Conservation (phyloP, 2,888 invertebrate species). For the Philereme vetulata region DNA sequence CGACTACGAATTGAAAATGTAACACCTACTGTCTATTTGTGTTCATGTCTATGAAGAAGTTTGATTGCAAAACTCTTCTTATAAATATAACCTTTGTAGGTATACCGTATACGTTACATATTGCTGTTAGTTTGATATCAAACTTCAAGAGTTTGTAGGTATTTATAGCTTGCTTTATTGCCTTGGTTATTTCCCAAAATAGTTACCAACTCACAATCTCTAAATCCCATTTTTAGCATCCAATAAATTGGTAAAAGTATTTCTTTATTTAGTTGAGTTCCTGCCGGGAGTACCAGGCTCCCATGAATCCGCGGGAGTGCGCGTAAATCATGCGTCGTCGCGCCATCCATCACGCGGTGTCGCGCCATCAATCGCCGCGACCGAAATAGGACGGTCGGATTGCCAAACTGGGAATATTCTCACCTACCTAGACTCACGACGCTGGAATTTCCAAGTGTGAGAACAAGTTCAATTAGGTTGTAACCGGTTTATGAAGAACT, state of each 20-base stretch:
- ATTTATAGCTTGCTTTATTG: no score
- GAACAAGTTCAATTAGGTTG: constrained; percentile 9
- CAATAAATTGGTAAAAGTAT: constrained; percentile 45
- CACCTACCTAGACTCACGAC: constrained; percentile 56
- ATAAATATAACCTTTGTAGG: no score
- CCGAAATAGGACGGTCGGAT: constrained; percentile 67
- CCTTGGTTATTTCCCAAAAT: background rate
- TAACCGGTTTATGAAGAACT: no score
- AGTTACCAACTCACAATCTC: constrained; percentile 2
- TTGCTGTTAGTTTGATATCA: no score
- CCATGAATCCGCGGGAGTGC: constrained; percentile 66
- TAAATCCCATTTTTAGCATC: constrained; percentile 26
- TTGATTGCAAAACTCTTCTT: no score
- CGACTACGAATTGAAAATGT: no score
- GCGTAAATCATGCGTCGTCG: constrained; percentile 74
- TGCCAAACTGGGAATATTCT: constrained; percentile 57
- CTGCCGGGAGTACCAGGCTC: constrained; percentile 58
- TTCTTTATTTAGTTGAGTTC: constrained; percentile 41
- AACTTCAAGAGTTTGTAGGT: no score
- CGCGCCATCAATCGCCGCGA: constrained; percentile 71
- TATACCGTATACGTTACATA: no score
- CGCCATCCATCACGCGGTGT: constrained; percentile 74
- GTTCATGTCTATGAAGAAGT: no score
- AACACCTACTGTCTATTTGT: no score
- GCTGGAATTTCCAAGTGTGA: constrained; percentile 18